Evolutionary conservation across 2,888 invertebrate genomes (phyloP), one percentile per base, ranked within the genome.

Genomic region (Zootermopsis nevadensis): DNA sequence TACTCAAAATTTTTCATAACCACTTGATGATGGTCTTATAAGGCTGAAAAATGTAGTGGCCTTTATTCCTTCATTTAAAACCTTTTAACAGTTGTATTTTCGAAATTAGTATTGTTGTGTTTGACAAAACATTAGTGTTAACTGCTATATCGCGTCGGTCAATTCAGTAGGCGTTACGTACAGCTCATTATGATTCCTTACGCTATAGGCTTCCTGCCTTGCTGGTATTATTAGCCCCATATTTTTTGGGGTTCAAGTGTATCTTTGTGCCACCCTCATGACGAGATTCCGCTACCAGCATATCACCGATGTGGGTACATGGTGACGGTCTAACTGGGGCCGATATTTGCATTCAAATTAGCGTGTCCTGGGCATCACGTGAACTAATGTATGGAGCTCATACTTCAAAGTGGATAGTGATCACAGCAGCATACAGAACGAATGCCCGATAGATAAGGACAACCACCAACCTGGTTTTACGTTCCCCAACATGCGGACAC

Each of bases 301-400:
- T 60, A 60, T n/a, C 60, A 60, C 60, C 12, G 60, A 60, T 60
- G 60, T 60, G 60, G 60, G 19, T 19, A 48, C 48, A 33, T 24
- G 38, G 77, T 66, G 79, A 35, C 55, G 24, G 66, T 15, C 31
- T 55, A 53, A 31, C 48, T 30, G n/a, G 53, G 69, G 24, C 69
- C 83, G 83, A 81, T 81, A 84, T 84, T 84, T 84, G 84, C 84
- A 84, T 84, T 81, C 84, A 83, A 84, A 84, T 84, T 84, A 84
- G 84, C 84, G 81, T 74, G 80, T 31, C 77, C 81, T 27, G 27
- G 76, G 67, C 77, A 83, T 83, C 81, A 81, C 69, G 76, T 77
- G 77, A 83, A 83, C 74, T 83, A 82, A 83, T 83, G 83, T 83
- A 82, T 83, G 83, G 77, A 27, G 77, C 76, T 67, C 81, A 82